Base-by-base conservation (phyloP, 2,888 invertebrate species). In the Gymnosoma rotundatum region DNA sequence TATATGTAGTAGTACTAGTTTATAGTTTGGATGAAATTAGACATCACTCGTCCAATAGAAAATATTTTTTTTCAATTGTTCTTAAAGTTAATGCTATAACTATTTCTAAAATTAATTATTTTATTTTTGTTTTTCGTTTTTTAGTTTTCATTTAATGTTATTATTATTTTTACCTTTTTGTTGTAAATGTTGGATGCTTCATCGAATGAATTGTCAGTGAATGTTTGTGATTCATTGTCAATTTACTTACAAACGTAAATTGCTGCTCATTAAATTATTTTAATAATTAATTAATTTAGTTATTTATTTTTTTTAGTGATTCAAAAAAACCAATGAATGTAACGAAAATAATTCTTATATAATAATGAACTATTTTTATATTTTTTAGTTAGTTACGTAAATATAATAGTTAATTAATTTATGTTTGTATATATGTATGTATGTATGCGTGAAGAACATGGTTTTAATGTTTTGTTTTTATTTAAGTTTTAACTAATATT, bases 361-460 rank as follows among this genome's bases (percentile, higher is more conserved):
- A 18, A 18, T 50, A 66, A 14, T 18, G 66, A 50, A 66, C 36
- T 50, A 14, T 36, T 66, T 66, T 48, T 12, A 32, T 32, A 4
- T 4, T 32, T 6, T 50, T 48, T 32, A 48, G 6, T 64, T 10
- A 48, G 25, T 25, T 64, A 63, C 16, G 12, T 64, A 25, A 50
- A 50, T 50, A 48, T 42, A 42, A 12, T 12, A 52, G 2, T 52
- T 20, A 9, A 20, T 52, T 7, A 52, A 52, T 20, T 5, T 20
- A 18, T 9, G 18, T 50, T 18, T 50, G 60, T 0, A 16, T 60
- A 14, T 60, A 21, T 56, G 42, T 54, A 45, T 58, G 20, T 60
- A 74, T 16, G 25, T 60, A 60, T 79, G 64, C 85, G 70, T 82
- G 38, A 45, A 70, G 56, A 58, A 60, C 8, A 58, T 56, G 4